A percentile compares a stretch with the other conserved stretches of the same genome.
phyloP scores from a whole-genome alignment of 2,888 invertebrate species.

The Linyphia triangularis region DNA sequence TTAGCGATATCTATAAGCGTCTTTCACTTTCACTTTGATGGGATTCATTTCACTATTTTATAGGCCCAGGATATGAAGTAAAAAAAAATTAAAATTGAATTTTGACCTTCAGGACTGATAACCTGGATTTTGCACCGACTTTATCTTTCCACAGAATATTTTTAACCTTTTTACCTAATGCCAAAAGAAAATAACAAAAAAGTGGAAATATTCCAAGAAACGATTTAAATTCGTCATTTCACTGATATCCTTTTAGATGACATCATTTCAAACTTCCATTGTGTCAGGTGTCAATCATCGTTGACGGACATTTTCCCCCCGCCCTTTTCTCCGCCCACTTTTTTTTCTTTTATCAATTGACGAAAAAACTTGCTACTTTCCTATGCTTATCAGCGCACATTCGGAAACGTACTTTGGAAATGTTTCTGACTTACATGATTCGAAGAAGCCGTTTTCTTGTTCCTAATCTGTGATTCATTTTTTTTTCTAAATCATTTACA shows the following conservation, averaged over 20 bases:
- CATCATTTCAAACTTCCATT: conserved; percentile 67
- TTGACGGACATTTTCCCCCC: conserved; percentile 59
- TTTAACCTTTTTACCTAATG: conserved; percentile 16
- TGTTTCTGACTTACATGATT: conserved; percentile 58
- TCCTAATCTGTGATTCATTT: conserved; percentile 45
- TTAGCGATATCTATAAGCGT: too few species aligned
- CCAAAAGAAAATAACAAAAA: conserved; percentile 6
- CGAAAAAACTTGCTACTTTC: conserved; percentile 39
- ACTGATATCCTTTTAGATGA: conserved; percentile 63
- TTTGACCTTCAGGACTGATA: conserved; percentile 40
- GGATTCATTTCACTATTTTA: too few species aligned
- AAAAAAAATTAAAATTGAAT: background rate
- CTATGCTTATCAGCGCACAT: conserved; percentile 57
- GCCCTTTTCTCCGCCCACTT: conserved; percentile 45
- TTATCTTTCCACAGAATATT: conserved; percentile 37
- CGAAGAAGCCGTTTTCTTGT: conserved; percentile 62
- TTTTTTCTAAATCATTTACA: background rate
- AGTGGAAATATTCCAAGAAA: conserved; percentile 52
- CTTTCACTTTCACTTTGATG: background rate
- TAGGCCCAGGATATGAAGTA: background rate
- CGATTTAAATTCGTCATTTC: conserved; percentile 65
- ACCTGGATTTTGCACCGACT: conserved; percentile 19
- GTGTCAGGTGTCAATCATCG: conserved; percentile 70
- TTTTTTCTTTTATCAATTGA: conserved; percentile 59
- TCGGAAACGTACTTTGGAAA: conserved; percentile 60